Base-by-base conservation (phyloP, 2,113 vertebrate genomes). In the Isurus oxyrinchus region DNA sequence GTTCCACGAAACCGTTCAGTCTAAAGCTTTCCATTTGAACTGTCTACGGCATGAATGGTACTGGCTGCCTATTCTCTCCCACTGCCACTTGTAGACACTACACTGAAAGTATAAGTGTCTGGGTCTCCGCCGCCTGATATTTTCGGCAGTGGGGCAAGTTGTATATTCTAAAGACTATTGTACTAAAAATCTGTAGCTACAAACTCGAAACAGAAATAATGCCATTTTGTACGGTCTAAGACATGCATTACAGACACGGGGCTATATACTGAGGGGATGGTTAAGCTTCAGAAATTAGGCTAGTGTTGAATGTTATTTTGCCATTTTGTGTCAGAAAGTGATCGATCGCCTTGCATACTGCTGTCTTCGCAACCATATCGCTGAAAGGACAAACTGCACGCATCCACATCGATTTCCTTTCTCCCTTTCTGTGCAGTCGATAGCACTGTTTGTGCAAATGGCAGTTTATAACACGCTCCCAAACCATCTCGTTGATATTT, bases 101-200 rank as follows among this genome's bases (percentile, higher is more conserved):
- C 90, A 94, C 90, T 63, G n/a, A 61, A 63, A 94, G 90, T 94
- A 14, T 93, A n/a, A 93, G 59, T 91, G 88, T 94, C 90, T 94
- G 90, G 35, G 14, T 66, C 90, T 40, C 90, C 90, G 59, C 35
- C 90, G 90, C 59, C 59, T 40, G 59, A 94, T 94, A 94, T 94
- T 94, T 94, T 63, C 90, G 90, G 94, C 94, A 69, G 66, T 69
- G 61, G 66, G 44, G 27, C 61, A 72, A 95, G 66, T 72, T 72
- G 49, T 72, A 95, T 16, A 31, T 49, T 53, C 66, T 69, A 55
- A 72, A 55, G 25, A 23, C 27, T 53, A 76, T 72, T 95, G 94
- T 95, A 7, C 67, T 55, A 7, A 69, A 49, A 72, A 55, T 35
- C 81, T 95, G 44, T 19, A 69, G 94, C 44, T 49, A 72, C 67